Evolutionary conservation across 1,140 invertebrate species (phyloP).

Genomic region (Venustaconcha ellipsiformis): DNA sequence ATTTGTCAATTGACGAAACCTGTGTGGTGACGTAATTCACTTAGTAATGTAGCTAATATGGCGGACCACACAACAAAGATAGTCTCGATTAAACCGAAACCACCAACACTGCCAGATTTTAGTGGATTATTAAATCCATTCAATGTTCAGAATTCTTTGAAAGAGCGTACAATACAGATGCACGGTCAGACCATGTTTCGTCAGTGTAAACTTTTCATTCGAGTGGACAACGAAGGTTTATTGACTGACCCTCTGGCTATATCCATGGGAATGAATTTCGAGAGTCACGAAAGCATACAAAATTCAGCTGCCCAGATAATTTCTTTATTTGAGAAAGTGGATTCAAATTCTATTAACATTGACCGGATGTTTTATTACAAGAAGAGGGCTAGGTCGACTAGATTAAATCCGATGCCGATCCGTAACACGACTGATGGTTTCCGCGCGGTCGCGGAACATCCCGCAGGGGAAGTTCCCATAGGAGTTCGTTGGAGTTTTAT

Average conservation of each 20-base stretch:
- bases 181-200: slow-evolving; percentile 9
- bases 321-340: not conserved
- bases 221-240: slow-evolving; percentile 18
- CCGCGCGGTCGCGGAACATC: slow-evolving; percentile 25
- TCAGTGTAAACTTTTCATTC: slow-evolving; percentile 20
- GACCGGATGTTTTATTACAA: slow-evolving; percentile 26
- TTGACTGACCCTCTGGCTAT: slow-evolving; percentile 18
- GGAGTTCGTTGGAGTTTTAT: slow-evolving; percentile 12
- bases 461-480: slow-evolving; percentile 21
- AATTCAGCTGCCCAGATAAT: slow-evolving; percentile 21
- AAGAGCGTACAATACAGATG: not conserved
- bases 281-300: slow-evolving; percentile 27
- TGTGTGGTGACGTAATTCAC: too few relatives aligned
- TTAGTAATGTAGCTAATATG: too few relatives aligned
- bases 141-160: too few relatives aligned
- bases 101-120: too few relatives aligned
- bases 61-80: too few relatives aligned
- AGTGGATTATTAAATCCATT: too few relatives aligned
- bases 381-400: slow-evolving; percentile 17
- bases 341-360: not conserved
- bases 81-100: too few relatives aligned
- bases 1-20: too few relatives aligned
- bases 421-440: slow-evolving; percentile 25
- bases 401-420: slow-evolving; percentile 20
- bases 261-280: slow-evolving; percentile 24